Base-by-base conservation (phyloP, 2,888 invertebrate species). In the Ochlodes sylvanus region DNA sequence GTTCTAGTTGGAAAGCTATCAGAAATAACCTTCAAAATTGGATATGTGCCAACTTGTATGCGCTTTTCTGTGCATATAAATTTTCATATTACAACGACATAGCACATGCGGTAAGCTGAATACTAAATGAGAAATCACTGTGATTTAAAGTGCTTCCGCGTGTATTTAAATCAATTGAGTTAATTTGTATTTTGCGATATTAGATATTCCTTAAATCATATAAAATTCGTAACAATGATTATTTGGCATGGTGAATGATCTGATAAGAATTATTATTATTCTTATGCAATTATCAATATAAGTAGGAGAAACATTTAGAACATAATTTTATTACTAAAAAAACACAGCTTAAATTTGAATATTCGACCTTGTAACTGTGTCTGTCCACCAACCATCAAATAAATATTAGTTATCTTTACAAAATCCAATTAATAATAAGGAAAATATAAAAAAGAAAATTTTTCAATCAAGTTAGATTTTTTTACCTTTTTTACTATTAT, bases 21-120 rank as follows among this genome's bases (percentile, higher is more conserved):
- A 74, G 67, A 75, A 76, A 77, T 75, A 77, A 72, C 72, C 73
- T 65, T 58, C 47, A 61, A 71, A 68, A 21, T 61, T 79, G 80
- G 80, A 77, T 54, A 7, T n/a, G 12, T 69, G 79, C 80, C 80
- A 79, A 75, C 72, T 69, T 73, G 71, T 74, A 50, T 67, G 74
- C 73, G 73, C 75, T 73, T 75, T 70, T 76, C 71, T 63, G 71
- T 69, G 76, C 68, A 71, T 75, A 75, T 76, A 76, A 76, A 75
- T 76, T 76, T 75, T 69, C 73, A 71, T 73, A 74, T 76, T 73
- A 75, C 72, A 65, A 41, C 57, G 65, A 52, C 58, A 41, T 58
- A 65, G 65, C 50, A 69, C 64, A 68, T 71, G 68, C 68, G 69
- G 73, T 69, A 67, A 69, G 68, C 38, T 66, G 72, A 73, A 73